Base-by-base conservation (phyloP, 2,888 invertebrate genomes). In the Zygogramma bicolorata region DNA sequence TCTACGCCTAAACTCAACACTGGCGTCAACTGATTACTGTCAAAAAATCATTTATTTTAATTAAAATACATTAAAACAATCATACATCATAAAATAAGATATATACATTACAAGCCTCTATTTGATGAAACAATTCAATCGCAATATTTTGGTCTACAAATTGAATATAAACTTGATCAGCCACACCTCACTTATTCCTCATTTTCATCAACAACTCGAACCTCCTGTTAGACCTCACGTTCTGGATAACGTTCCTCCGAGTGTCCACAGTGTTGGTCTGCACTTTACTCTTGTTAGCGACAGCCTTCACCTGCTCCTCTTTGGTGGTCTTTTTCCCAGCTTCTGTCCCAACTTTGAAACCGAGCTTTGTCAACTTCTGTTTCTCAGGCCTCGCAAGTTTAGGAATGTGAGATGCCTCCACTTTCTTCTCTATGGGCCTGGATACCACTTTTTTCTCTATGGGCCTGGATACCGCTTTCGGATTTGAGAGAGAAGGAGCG, bases 201-300 rank as follows among this genome's bases (percentile, higher is more conserved):
- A 91, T 88, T 78, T 90, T 88, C 93, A 93, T 94, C 80, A 93
- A 91, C 67, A 94, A 84, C 68, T 94, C 93, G 79, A 94, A 94
- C 53, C 94, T 88, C 42, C 93, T 88, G 84, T 94, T 94, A 0
- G 91, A 91, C 40, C 94, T 87, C 0, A 94, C 93, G 0, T 93
- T 93, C 74, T 91, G 91, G 0, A 93, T 87, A 4, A 89, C 82
- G 31, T 81, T 81, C 61, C 91, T 87, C 58, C 75, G 74, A 13
- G 79, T 65, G 18, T 82, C 80, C 1, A 71, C 60, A 13, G 68
- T 74, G 60, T 78, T 78, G n/a, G 70, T 75, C 7, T 27, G 46
- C 2, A 77, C 62, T 63, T 80, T 80, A 1, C 63, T 77, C 77
- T 84, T 83, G 29, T 76, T 78, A 1, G 76, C 78, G 0, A 83